These are phyloP conservation scores for Ganaspis sp. DNA, from an alignment of 1,140 invertebrate species.

Conservation along the genomic window DNA sequence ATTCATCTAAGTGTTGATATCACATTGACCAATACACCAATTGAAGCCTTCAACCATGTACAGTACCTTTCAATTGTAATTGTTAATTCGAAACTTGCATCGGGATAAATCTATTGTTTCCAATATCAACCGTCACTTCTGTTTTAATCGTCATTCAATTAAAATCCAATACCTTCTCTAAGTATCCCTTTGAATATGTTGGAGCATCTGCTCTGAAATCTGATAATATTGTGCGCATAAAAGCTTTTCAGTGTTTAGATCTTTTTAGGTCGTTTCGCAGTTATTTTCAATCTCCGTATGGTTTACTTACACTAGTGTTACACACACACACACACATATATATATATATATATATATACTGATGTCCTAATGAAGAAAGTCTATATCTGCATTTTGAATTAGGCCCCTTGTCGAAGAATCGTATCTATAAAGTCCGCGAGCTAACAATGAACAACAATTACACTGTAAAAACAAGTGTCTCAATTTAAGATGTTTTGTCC, in stretches of 20 bases:
- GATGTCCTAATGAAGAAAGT: too few relatives aligned
- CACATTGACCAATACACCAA: not conserved
- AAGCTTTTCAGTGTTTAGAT: not conserved
- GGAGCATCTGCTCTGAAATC: not conserved
- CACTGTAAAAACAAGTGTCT: too few relatives aligned
- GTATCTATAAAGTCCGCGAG: too few relatives aligned
- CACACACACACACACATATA: too few relatives aligned
- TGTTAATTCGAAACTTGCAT: not conserved
- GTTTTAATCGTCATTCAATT: not conserved
- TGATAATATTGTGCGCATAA: not conserved
- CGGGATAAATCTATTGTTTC: not conserved
- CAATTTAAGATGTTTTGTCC: too few relatives aligned
- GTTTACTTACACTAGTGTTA: too few relatives aligned
- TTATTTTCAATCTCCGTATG: too few relatives aligned
- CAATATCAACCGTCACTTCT: slow-evolving; percentile 10
- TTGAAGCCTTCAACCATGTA: not conserved
- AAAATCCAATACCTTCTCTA: not conserved
- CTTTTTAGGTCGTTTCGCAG: too few relatives aligned
- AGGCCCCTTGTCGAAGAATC: too few relatives aligned
- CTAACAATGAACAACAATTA: too few relatives aligned
- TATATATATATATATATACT: too few relatives aligned
- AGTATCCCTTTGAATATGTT: not conserved
- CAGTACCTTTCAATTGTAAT: not conserved
- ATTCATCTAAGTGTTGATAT: not conserved
- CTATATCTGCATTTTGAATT: too few relatives aligned